Base-by-base conservation (phyloP, 2,113 vertebrate genomes). In the Actinemys pallida region DNA sequence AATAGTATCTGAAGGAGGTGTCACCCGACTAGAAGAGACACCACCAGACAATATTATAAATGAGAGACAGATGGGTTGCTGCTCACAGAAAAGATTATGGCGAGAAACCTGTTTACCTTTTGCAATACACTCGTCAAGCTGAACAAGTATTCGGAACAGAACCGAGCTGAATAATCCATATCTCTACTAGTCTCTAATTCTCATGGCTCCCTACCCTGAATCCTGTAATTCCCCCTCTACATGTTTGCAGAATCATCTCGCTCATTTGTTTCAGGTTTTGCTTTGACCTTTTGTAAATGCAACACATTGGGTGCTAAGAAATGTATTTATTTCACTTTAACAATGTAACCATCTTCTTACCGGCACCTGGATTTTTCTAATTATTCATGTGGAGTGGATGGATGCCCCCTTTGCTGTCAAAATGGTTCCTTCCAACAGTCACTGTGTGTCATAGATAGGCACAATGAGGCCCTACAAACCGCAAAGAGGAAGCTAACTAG, bases 31-130 rank as follows among this genome's bases (percentile, higher is more conserved):
- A 89, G 57, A 92, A 97, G 92, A 95, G 82, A 89, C 65, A 88
- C 81, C 90, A 92, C 88, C 89, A 94, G 93, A 93, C 1, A 2
- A 92, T 82, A 82, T 83, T 95, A 50, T 89, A 91, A 76, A 85
- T 91, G 88, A 95, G 76, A 96, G 93, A 95, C 95, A 94, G 94
- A 94, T 96, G 97, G 88, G 84, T 95, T 96, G 91, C 90, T 96
- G 96, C 90, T 94, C 93, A 92, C 81, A 95, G 95, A 92, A 82
- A 78, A 93, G 90, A 95, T 81, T 59, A 89, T 90, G 79, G 81
- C 31, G 84, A 87, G 88, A 96, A 96, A 96, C 79, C 81, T 93
- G 62, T 96, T 94, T 97, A 91, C 89, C 54, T 97, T 97, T 96
- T 97, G 65, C 83, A 92, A 89, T 87, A 88, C 89, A 86, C 91